Percentiles rank a stretch among this genome's conserved stretches.
phyloP scores from a whole-genome alignment of 2,888 invertebrate genomes.

The Phortica okadai region DNA sequence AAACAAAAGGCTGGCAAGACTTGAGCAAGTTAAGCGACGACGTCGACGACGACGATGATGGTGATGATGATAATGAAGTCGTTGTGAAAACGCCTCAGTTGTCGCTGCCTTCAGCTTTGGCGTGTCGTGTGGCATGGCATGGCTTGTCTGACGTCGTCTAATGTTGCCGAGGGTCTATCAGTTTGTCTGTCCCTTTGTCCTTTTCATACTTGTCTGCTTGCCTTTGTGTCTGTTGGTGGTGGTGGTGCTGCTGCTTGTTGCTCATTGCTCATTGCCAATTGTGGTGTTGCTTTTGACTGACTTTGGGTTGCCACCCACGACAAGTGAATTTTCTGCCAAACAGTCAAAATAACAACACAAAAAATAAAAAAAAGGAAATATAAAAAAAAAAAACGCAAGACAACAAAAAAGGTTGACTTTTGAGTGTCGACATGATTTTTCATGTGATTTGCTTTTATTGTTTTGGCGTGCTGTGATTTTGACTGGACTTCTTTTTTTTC shows the following conservation, averaged over 20 bases:
- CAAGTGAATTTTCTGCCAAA: no score
- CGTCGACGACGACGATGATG: background rate
- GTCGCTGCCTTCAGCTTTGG: background rate
- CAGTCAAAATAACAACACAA: background rate
- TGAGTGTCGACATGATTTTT: constrained; percentile 67
- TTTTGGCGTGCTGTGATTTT: constrained; percentile 59
- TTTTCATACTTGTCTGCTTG: background rate
- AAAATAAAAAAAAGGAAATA: background rate
- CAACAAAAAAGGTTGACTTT: constrained; percentile 57
- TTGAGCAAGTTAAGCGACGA: background rate
- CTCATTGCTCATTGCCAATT: background rate
- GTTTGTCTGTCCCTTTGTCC: background rate
- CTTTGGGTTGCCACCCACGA: background rate
- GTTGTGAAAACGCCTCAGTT: background rate
- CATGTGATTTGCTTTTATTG: constrained; percentile 68
- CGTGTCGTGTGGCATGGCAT: background rate
- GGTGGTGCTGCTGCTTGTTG: background rate
- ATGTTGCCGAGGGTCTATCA: background rate
- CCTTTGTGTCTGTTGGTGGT: no score
- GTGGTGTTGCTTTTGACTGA: background rate
- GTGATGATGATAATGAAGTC: background rate
- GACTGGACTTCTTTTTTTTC: background rate
- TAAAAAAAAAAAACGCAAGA: background rate
- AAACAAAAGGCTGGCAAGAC: constrained; percentile 1
- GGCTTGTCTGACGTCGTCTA: background rate